Evolutionary conservation across 2,113 vertebrate genomes (phyloP), one percentile per base, ranked within the genome.

Genomic region (Pardalotus punctatus): DNA sequence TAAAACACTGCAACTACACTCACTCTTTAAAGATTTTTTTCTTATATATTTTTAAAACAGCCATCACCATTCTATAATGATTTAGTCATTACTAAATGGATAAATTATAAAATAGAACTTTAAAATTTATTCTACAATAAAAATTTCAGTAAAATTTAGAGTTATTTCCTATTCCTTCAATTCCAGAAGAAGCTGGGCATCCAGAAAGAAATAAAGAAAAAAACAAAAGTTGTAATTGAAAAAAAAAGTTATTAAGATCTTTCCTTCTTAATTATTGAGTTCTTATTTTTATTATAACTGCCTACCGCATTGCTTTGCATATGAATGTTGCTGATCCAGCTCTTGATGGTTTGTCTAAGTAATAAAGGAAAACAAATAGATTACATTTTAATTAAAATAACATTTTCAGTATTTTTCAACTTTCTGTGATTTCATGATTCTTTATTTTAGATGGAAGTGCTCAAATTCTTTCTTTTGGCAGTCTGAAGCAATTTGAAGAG

Each of bases 281-380:
- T 74, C 6, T 27, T 14, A 24, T 60, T 74, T 96, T 71, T 91
- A 50, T 48, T 9, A 25, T 36, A 86, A 61, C 9, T 80, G 42
- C 28, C 9, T 47, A 22, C 3, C 47, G 2, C 12, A 14, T 15
- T 29, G 1, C 3, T 85, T 48, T 58, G 9, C 4, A 1, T 58
- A 50, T 14, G 21, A 36, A 35, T 86, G 11, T 12, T 78, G 29
- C 9, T 7, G 10, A 35, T 54, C 12, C 16, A 89, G 14, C 10
- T 70, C 15, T 11, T 73, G 61, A 40, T 21, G 7, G 35, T 27
- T 76, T 65, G 10, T 38, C 8, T 42, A 40, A 50, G 12, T 28
- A 79, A 58, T 6, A 51, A 36, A 71, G 17, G 10, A 79, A 89
- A 66, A 60, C 7, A 50, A 29, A 65, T 22, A 80, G 7, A 33